Evolutionary conservation across 2,797 vertebrate species (phyloP).

Genomic region (Vespertilio murinus): DNA sequence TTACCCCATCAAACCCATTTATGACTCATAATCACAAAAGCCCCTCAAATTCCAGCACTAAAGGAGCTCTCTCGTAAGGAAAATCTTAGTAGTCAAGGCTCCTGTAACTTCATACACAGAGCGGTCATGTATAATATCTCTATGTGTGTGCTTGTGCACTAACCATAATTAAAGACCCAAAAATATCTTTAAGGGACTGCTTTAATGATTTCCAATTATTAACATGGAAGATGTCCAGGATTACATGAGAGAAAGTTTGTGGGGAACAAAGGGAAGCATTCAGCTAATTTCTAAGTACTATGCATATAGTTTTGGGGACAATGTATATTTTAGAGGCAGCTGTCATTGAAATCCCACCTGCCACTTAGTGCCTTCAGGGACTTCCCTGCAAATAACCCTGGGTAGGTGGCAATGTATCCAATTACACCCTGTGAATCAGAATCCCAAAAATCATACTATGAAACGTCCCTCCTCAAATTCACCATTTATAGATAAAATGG

Average conservation of each 20-base stretch:
- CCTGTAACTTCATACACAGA: neutral
- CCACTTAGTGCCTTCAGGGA: slow-evolving; percentile 32
- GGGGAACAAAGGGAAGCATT: slow-evolving; percentile 59
- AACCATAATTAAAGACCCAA: slow-evolving; percentile 20
- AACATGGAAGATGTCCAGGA: slow-evolving; percentile 5
- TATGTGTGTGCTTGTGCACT: neutral
- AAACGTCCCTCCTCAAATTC: slow-evolving; percentile 55
- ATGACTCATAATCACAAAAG: neutral
- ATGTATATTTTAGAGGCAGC: slow-evolving; percentile 50
- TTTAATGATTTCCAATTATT: slow-evolving; percentile 19
- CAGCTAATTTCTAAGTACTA: slow-evolving; percentile 43
- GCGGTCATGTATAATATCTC: neutral
- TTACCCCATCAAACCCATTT: neutral
- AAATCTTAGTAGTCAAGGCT: neutral
- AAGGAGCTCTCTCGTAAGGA: neutral
- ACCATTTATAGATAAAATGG: slow-evolving; percentile 33
- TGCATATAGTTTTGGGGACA: slow-evolving; percentile 16
- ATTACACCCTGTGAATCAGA: slow-evolving; percentile 55
- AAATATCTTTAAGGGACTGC: neutral
- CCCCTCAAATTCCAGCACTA: neutral
- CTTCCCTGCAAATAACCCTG: slow-evolving; percentile 66
- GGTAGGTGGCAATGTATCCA: slow-evolving; percentile 35
- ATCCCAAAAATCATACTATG: slow-evolving; percentile 51
- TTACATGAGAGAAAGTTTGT: slow-evolving; percentile 1
- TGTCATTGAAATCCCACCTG: slow-evolving; percentile 70